A percentile compares a stretch with the other conserved stretches of the same genome.
phyloP scores from a whole-genome alignment of 2,797 vertebrate genomes.

The Dendrocincla tyrannina region DNA sequence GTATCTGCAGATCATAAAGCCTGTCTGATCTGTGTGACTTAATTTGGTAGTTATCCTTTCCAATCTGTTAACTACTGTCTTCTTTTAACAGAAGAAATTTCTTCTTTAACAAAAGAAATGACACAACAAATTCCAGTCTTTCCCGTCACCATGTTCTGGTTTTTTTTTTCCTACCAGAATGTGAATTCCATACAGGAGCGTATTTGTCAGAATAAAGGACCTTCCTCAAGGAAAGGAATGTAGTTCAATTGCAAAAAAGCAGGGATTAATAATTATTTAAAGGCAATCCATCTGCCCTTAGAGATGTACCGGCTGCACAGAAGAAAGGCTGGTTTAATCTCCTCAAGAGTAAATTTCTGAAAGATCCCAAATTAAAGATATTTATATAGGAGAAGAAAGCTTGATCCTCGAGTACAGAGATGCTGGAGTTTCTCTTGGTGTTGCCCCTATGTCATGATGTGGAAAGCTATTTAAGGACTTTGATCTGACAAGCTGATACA shows the following conservation, averaged over 20 bases:
- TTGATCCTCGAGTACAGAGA: not conserved
- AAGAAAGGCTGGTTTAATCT: not conserved
- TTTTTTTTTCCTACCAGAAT: not conserved
- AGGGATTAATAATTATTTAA: conserved; percentile 1
- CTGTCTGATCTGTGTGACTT: conserved; percentile 37
- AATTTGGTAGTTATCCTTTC: conserved; percentile 31
- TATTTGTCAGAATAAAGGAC: not conserved
- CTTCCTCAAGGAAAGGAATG: not conserved
- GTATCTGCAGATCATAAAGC: conserved; percentile 35
- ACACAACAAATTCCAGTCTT: not conserved
- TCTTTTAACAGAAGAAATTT: not conserved
- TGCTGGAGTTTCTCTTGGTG: not conserved
- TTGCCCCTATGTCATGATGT: not conserved
- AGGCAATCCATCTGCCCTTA: not conserved
- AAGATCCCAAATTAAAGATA: not conserved
- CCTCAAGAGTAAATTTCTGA: not conserved
- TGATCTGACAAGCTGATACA: not conserved
- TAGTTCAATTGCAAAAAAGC: not conserved
- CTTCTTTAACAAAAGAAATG: not conserved
- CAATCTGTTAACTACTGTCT: conserved; percentile 15
- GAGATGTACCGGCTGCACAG: not conserved
- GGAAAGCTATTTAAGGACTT: not conserved
- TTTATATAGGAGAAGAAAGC: not conserved
- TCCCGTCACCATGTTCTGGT: not conserved
- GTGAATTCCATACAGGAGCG: not conserved